phyloP scores from a whole-genome alignment of 2,888 invertebrate genomes.

The Drosophila formosana region DNA sequence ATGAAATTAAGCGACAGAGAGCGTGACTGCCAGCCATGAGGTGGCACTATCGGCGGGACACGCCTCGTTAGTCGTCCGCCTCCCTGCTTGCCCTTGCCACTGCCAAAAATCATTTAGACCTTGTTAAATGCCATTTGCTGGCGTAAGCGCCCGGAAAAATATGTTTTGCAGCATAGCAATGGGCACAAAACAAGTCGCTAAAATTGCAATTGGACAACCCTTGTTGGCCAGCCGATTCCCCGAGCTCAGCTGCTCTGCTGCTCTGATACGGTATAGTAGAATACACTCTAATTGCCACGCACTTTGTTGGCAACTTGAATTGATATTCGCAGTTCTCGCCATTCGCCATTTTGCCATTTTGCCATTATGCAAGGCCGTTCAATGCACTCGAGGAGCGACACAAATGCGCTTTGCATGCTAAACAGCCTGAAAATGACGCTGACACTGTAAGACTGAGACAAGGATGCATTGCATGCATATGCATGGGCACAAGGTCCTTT shows the following conservation, averaged over 20 bases:
- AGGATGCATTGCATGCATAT: constrained; percentile 21
- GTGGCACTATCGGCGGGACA: constrained; percentile 22
- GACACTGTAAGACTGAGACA: constrained; percentile 15
- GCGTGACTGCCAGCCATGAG: constrained; percentile 62
- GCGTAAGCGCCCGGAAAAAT: constrained; percentile 12
- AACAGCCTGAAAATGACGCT: constrained; percentile 26
- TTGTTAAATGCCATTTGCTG: constrained; percentile 24
- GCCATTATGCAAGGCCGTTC: constrained; percentile 40
- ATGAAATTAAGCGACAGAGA: constrained; percentile 70
- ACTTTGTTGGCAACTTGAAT: constrained; percentile 33
- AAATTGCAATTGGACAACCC: constrained; percentile 22
- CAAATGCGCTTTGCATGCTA: constrained; percentile 41
- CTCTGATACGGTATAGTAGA: constrained; percentile 10
- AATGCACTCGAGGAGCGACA: constrained; percentile 33
- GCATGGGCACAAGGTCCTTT: constrained; percentile 11
- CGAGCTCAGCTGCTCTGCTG: neutral
- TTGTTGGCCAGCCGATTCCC: neutral
- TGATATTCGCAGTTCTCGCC: constrained; percentile 25
- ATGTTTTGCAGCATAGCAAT: constrained; percentile 27
- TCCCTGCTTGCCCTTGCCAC: neutral
- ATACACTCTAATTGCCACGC: constrained; percentile 45
- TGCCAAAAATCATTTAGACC: constrained; percentile 29
- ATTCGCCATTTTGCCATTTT: neutral
- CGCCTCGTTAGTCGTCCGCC: neutral
- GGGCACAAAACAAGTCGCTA: constrained; percentile 8